These are phyloP conservation scores for Patella vulgata DNA, from an alignment of 1,140 invertebrate genomes.

Conservation along the genomic window DNA sequence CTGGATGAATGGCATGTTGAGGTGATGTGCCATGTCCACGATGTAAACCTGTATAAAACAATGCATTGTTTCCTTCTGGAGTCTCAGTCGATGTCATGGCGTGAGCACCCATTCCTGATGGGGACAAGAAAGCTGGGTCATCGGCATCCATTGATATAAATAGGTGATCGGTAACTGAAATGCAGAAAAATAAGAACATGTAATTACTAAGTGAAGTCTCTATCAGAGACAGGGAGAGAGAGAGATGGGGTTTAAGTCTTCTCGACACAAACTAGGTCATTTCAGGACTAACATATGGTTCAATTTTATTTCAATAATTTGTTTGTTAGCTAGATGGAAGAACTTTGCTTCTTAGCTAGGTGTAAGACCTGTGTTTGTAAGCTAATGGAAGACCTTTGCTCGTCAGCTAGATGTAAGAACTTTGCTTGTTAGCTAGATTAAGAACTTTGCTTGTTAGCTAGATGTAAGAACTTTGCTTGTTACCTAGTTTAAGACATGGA, in stretches of 20 bases:
- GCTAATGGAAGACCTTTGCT: too few relatives aligned
- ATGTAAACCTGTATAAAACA: constrained; percentile 11
- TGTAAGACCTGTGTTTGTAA: too few relatives aligned
- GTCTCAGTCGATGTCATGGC: constrained; percentile 3
- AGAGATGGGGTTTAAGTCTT: too few relatives aligned
- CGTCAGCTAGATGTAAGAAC: too few relatives aligned
- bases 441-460: too few relatives aligned
- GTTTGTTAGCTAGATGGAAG: too few relatives aligned
- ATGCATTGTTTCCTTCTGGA: constrained; percentile 5
- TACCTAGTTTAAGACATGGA: too few relatives aligned
- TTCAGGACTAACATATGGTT: too few relatives aligned
- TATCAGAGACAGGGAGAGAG: not conserved
- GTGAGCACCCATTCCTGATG: constrained; percentile 13
- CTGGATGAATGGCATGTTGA: constrained; percentile 10
- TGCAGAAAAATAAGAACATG: constrained; percentile 14
- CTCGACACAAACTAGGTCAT: too few relatives aligned
- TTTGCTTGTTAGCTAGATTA: too few relatives aligned
- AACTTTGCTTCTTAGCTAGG: too few relatives aligned
- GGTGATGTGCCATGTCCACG: not conserved
- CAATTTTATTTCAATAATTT: not conserved
- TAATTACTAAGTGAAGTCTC: not conserved
- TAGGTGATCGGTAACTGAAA: constrained; percentile 26
- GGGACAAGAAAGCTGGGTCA: constrained; percentile 36
- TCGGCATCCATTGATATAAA: constrained; percentile 8
- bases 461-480: too few relatives aligned